Percentiles rank a stretch among this genome's conserved stretches.
These are phyloP conservation scores for Nephrotoma guestfalica DNA, from an alignment of 2,888 invertebrate species.

Conservation along the genomic window DNA sequence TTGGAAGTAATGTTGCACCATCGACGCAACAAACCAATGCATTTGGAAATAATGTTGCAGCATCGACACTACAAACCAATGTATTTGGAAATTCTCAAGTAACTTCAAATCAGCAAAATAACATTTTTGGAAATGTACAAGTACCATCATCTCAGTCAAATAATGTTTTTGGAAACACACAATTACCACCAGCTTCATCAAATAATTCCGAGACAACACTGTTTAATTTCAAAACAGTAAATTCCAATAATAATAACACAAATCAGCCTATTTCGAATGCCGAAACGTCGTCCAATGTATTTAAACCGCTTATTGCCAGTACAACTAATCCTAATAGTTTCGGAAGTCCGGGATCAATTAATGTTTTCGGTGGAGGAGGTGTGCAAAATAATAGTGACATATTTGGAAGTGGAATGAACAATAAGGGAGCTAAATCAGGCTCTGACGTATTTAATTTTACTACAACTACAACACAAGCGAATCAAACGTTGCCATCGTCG, in stretches of 20 bases:
- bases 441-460: not conserved
- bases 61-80: not conserved
- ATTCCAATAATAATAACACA: not conserved
- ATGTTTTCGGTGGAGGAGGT: not conserved
- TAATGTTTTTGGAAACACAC: not conserved
- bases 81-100: not conserved
- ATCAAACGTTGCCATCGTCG: not conserved
- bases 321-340: not conserved
- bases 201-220: not conserved
- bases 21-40: not conserved
- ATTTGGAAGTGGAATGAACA: not conserved
- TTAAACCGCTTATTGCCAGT: not conserved
- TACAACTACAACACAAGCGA: not conserved
- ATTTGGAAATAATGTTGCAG: not conserved
- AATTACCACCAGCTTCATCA: not conserved
- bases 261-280: not conserved
- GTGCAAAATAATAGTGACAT: not conserved
- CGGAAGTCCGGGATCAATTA: not conserved
- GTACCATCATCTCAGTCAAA: not conserved
- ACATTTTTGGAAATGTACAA: not conserved
- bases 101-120: not conserved
- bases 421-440: not conserved
- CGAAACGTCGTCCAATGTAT: not conserved
- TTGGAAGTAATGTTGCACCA: not conserved
- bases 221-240: not conserved